phyloP scores from a whole-genome alignment of 2,888 invertebrate genomes.

The Lepeophtheirus nordmannii region DNA sequence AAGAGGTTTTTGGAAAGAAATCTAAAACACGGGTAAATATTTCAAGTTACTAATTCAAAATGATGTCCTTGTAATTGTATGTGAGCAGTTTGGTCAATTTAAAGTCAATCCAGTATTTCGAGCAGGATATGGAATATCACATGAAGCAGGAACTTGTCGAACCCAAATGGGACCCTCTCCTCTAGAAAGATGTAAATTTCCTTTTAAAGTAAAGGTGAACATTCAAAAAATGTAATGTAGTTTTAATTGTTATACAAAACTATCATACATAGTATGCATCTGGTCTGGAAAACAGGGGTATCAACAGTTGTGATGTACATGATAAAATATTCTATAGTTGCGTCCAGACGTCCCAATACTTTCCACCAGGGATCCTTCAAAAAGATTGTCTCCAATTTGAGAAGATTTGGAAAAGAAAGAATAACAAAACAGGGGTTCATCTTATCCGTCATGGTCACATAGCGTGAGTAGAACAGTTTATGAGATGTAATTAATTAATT shows the following conservation, averaged over 20 bases:
- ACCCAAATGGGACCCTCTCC: slow-evolving; percentile 10
- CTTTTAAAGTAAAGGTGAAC: slow-evolving; percentile 13
- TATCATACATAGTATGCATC: not conserved
- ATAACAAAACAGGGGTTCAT: not conserved
- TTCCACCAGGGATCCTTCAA: slow-evolving; percentile 1
- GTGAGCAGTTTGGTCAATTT: not conserved
- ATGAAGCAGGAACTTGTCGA: not conserved
- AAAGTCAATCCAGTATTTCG: not conserved
- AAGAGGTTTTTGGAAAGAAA: not conserved
- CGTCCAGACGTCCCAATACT: not conserved
- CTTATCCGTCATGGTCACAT: not conserved
- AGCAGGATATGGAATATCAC: not conserved
- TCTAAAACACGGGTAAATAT: not conserved
- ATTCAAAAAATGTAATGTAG: too few species aligned
- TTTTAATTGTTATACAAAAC: not conserved
- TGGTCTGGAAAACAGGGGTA: not conserved
- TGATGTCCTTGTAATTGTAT: not conserved
- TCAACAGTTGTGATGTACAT: not conserved
- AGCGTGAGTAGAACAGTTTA: not conserved
- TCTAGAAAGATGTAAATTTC: slow-evolving; percentile 3
- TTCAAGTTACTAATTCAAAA: not conserved
- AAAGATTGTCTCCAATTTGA: not conserved
- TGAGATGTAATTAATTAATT: not conserved
- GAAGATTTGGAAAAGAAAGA: not conserved
- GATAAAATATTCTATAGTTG: not conserved